Percentiles rank a stretch among this genome's conserved stretches.
phyloP scores from a whole-genome alignment of 1,140 invertebrate species.

The Drosophila ogumai region DNA sequence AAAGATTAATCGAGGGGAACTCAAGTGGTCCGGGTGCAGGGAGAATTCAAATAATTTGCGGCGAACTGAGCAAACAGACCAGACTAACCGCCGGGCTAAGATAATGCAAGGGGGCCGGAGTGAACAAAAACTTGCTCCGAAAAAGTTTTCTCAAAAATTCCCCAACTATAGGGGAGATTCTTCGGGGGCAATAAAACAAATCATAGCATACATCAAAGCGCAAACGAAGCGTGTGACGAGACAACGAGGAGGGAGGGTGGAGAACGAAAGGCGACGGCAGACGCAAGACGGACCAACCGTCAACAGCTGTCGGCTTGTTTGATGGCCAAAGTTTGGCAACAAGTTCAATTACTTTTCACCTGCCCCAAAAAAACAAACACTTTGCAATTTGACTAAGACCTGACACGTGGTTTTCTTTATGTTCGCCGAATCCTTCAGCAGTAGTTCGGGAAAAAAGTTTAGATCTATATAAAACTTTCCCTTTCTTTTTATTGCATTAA shows the following conservation, averaged over 20 bases:
- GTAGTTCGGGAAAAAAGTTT: background rate
- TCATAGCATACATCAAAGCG: slow-evolving; percentile 75
- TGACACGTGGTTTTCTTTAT: slow-evolving; percentile 43
- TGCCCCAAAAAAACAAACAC: slow-evolving; percentile 55
- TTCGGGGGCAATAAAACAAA: slow-evolving; percentile 50
- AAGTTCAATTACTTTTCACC: slow-evolving; percentile 80
- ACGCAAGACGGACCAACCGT: slow-evolving; percentile 26
- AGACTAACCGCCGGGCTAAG: slow-evolving; percentile 40
- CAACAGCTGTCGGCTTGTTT: slow-evolving; percentile 71
- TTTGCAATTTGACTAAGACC: slow-evolving; percentile 30
- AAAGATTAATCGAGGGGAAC: slow-evolving; percentile 69
- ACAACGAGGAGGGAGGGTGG: slow-evolving; percentile 1
- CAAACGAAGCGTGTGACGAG: slow-evolving; percentile 54
- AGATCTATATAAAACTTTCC: background rate
- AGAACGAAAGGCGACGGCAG: background rate
- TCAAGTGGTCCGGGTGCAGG: slow-evolving; percentile 20
- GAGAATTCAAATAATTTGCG: slow-evolving; percentile 74
- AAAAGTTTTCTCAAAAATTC: slow-evolving; percentile 62
- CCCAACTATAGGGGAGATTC: slow-evolving; percentile 18
- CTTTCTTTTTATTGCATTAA: background rate
- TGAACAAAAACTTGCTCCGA: slow-evolving; percentile 30
- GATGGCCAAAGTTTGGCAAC: slow-evolving; percentile 71
- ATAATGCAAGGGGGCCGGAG: slow-evolving; percentile 41
- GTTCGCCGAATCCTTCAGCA: slow-evolving; percentile 13
- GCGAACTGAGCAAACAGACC: slow-evolving; percentile 67